phyloP scores from a whole-genome alignment of 2,888 invertebrate genomes.

The Physocephala rufipes region DNA sequence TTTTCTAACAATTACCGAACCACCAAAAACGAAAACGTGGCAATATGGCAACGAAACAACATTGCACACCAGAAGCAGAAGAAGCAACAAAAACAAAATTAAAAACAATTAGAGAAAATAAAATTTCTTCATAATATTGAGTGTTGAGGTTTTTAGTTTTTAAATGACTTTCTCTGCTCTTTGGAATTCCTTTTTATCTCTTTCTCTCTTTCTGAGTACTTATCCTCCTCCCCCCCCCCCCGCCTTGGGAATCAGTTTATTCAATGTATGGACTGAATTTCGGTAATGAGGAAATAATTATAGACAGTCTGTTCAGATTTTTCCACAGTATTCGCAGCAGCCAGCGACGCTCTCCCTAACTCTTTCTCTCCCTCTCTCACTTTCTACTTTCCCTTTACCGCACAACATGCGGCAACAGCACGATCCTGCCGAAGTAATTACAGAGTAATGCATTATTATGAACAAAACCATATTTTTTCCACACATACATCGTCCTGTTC shows the following conservation, averaged over 20 bases:
- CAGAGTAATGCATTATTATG: slow-evolving; percentile 24
- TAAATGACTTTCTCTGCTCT: background rate
- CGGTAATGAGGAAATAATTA: slow-evolving; percentile 30
- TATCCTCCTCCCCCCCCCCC: no score
- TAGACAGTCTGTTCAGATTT: background rate
- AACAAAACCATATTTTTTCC: background rate
- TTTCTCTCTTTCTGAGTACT: no score
- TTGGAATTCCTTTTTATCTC: background rate
- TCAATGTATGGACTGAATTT: background rate
- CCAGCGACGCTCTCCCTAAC: background rate
- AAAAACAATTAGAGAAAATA: background rate
- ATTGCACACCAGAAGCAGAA: background rate
- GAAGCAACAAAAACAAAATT: background rate
- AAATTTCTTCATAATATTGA: slow-evolving; percentile 32
- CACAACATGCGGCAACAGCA: no score
- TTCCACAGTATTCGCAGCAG: background rate
- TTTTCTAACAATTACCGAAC: slow-evolving; percentile 19
- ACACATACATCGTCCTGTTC: background rate
- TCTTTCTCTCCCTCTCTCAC: background rate
- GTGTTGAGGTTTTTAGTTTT: slow-evolving; percentile 14
- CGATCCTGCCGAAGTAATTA: slow-evolving; percentile 26
- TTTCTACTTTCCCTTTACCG: background rate
- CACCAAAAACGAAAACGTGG: slow-evolving; percentile 6
- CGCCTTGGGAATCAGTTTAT: background rate
- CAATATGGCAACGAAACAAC: background rate